A percentile compares a stretch with the other conserved stretches of the same genome.
These are phyloP conservation scores for Acanthopleura granulata DNA, from an alignment of 2,888 invertebrate species.

Conservation along the genomic window DNA sequence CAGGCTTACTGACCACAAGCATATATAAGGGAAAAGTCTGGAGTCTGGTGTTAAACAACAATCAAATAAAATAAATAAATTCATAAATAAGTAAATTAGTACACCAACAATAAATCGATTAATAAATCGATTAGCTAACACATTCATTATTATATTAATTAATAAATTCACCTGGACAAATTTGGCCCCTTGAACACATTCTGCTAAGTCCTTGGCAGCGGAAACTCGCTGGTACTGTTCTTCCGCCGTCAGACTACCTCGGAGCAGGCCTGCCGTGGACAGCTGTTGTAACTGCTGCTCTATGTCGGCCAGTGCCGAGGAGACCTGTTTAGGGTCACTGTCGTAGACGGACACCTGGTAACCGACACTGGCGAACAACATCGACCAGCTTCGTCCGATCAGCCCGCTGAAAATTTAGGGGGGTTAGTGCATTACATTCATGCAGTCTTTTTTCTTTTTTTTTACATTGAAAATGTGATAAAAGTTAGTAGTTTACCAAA, in stretches of 20 bases:
- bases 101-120: no score
- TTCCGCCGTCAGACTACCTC: constrained; percentile 80
- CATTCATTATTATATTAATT: no score
- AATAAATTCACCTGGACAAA: constrained; percentile 75
- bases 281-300: constrained; percentile 74
- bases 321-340: constrained; percentile 48
- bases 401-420: constrained; percentile 79
- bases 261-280: constrained; percentile 75
- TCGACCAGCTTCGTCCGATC: constrained; percentile 96
- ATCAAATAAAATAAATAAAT: no score
- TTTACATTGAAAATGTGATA: no score
- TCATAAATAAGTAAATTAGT: no score
- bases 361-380: constrained; percentile 92
- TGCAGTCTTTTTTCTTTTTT: no score
- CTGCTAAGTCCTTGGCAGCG: constrained; percentile 79
- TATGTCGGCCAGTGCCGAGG: constrained; percentile 76
- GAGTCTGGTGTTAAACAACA: no score
- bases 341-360: constrained; percentile 91
- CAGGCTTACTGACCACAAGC: no score
- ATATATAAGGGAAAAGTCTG: no score
- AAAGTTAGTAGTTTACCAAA: no score
- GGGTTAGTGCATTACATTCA: no score
- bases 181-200: constrained; percentile 81
- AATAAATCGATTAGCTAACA: no score
- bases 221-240: constrained; percentile 84